A percentile compares a stretch with the other conserved stretches of the same genome.
Evolutionary conservation across 2,888 invertebrate species (phyloP).

Genomic region (Drosophila prostipennis): DNA sequence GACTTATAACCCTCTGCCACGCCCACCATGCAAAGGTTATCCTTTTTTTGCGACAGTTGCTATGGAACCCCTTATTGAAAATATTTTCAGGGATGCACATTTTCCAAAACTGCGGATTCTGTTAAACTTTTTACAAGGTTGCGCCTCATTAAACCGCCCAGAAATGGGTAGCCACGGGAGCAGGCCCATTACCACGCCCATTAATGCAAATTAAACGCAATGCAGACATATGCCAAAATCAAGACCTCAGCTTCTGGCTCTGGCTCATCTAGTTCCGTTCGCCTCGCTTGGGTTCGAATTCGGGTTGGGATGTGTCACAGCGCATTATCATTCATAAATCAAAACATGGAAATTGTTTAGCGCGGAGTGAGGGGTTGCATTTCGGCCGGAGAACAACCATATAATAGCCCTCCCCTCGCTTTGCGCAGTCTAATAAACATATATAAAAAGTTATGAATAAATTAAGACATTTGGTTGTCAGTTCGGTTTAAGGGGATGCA

Average conservation of each 20-base stretch:
- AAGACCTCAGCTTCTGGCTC: constrained; percentile 10
- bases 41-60: constrained; percentile 42
- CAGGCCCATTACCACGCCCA: constrained; percentile 74
- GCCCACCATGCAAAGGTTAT: constrained; percentile 27
- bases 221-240: constrained; percentile 77
- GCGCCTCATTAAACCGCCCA: constrained; percentile 71
- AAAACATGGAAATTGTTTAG: constrained; percentile 81
- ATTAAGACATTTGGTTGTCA: constrained; percentile 77
- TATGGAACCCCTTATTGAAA: constrained; percentile 4
- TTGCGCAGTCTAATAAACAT: constrained; percentile 69
- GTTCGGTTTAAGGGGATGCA: constrained; percentile 23
- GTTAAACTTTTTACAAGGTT: constrained; percentile 53
- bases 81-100: constrained; percentile 2
- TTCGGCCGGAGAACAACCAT: constrained; percentile 23
- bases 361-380: constrained; percentile 50
- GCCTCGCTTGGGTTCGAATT: constrained; percentile 40
- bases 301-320: constrained; percentile 70
- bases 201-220: constrained; percentile 82
- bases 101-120: constrained; percentile 29
- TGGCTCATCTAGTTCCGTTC: constrained; percentile 8
- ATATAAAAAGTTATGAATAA: constrained; percentile 79
- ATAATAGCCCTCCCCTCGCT: constrained; percentile 9
- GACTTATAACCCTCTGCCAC: constrained; percentile 58
- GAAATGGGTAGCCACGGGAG: constrained; percentile 35
- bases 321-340: constrained; percentile 83